Conservation (phyloP, 2,113 vertebrate genomes). For the Eulemur macaco region DNA sequence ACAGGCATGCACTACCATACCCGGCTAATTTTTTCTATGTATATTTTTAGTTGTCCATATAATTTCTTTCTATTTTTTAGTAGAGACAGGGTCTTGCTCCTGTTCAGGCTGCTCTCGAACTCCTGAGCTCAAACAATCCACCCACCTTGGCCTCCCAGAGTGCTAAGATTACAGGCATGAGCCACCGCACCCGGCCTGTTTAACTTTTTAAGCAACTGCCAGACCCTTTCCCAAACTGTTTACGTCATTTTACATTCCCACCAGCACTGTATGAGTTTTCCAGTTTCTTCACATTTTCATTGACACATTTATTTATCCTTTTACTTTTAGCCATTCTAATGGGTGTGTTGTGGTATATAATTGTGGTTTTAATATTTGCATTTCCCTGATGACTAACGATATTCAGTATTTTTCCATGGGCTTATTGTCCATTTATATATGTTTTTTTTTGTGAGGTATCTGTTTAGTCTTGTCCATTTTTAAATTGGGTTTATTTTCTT, state of each 20-base stretch:
- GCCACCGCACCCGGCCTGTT: not conserved
- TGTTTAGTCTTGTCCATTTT: constrained; percentile 10
- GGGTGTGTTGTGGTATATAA: not conserved
- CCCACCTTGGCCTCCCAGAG: too few species aligned
- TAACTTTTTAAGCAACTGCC: not conserved
- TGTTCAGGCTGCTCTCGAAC: too few species aligned
- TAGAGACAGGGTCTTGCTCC: too few species aligned
- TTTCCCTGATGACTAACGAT: not conserved
- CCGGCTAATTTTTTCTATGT: too few species aligned
- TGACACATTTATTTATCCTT: not conserved
- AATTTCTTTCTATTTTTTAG: too few species aligned
- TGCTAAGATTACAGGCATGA: too few species aligned
- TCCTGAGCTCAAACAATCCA: too few species aligned
- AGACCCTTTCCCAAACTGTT: not conserved
- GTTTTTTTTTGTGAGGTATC: not conserved
- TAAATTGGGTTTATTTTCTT: not conserved
- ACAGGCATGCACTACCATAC: too few species aligned
- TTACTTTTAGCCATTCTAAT: not conserved
- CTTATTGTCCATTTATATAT: not conserved
- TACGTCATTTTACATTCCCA: not conserved
- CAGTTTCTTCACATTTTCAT: not conserved
- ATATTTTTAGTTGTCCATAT: too few species aligned
- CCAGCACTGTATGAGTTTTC: not conserved
- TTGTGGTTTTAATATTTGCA: not conserved
- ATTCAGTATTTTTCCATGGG: not conserved